Percentiles rank a stretch among this genome's conserved stretches.
These are phyloP conservation scores for Scaptomyza cyrtandrae DNA, from an alignment of 2,888 invertebrate species.

Conservation along the genomic window DNA sequence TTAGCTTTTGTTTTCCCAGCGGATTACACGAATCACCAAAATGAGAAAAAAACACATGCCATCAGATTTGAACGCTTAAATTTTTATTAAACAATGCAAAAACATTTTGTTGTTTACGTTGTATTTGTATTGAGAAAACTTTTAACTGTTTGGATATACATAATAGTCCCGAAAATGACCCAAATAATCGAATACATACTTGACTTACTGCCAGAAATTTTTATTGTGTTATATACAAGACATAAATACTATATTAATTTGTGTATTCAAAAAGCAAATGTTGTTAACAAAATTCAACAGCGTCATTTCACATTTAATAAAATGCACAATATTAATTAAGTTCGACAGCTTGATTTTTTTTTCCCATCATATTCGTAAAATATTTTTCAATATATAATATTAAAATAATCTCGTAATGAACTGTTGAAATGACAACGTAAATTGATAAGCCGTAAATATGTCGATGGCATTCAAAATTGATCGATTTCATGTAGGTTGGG, in stretches of 20 bases:
- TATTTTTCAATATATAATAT: not conserved
- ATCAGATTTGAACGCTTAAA: slow-evolving; percentile 9
- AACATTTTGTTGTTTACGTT: slow-evolving; percentile 47
- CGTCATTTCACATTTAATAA: not conserved
- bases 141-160: slow-evolving; percentile 30
- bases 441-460: slow-evolving; percentile 20
- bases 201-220: slow-evolving; percentile 8
- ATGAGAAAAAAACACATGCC: slow-evolving; percentile 16
- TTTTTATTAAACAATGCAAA: slow-evolving; percentile 15
- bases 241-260: not conserved
- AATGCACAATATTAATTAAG: not conserved
- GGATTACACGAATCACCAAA: slow-evolving; percentile 43
- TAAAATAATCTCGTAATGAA: slow-evolving; percentile 17
- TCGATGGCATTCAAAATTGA: slow-evolving; percentile 13
- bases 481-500: slow-evolving; percentile 35
- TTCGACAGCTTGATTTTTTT: not conserved
- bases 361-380: not conserved
- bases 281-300: not conserved
- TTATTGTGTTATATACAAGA: slow-evolving; percentile 5
- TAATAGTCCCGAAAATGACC: not conserved
- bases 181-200: slow-evolving; percentile 1
- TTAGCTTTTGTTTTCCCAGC: slow-evolving; percentile 39
- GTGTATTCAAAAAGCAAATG: not conserved
- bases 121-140: slow-evolving; percentile 14
- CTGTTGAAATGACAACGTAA: slow-evolving; percentile 22